Conservation (phyloP, 2,888 invertebrate genomes). For the Cheilosia scutellata region DNA sequence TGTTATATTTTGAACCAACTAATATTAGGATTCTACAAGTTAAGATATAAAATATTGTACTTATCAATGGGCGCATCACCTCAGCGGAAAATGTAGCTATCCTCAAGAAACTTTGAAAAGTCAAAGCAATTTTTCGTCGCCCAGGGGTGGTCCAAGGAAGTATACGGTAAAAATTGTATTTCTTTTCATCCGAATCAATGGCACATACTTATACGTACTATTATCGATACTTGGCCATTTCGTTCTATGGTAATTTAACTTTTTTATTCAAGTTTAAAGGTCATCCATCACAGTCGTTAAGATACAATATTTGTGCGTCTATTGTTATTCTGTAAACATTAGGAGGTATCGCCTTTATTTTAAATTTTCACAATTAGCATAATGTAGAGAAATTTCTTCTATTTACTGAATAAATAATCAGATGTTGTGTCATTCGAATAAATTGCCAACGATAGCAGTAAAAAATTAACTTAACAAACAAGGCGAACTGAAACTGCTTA, state of each 20-base stretch:
- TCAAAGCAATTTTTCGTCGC: no score
- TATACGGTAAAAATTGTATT: neutral
- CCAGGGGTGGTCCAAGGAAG: neutral
- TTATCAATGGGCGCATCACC: no score
- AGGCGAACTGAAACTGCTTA: constrained; percentile 8
- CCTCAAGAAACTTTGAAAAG: no score
- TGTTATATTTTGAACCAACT: no score
- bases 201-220: neutral
- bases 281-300: constrained; percentile 4
- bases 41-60: no score
- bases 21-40: no score
- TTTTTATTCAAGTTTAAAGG: constrained; percentile 16
- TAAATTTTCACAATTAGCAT: constrained; percentile 65
- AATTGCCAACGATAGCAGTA: constrained; percentile 67
- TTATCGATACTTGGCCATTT: constrained; percentile 1
- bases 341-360: neutral
- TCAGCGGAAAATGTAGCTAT: no score
- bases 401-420: constrained; percentile 67
- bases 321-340: neutral
- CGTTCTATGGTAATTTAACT: neutral
- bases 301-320: constrained; percentile 15
- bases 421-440: constrained; percentile 60
- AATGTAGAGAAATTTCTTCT: constrained; percentile 57
- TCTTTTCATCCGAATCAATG: neutral
- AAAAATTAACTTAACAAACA: constrained; percentile 64